phyloP scores from a whole-genome alignment of 2,797 vertebrate genomes.

The Otus scops region DNA sequence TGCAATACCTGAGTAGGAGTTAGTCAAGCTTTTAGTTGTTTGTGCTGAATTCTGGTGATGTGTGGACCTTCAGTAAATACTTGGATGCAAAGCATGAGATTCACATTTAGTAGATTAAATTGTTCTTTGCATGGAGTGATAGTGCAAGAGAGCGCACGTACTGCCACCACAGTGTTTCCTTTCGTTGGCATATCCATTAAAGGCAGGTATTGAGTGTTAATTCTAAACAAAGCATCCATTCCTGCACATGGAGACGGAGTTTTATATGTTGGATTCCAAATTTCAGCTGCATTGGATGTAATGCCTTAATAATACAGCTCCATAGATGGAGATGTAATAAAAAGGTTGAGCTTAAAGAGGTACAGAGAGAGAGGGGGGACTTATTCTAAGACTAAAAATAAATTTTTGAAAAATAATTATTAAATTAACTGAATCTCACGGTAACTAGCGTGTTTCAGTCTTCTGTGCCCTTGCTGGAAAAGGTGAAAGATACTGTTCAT shows the following conservation, averaged over 20 bases:
- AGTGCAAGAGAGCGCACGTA: rapidly evolving
- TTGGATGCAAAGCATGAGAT: background rate
- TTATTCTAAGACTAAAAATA: background rate
- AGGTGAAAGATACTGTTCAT: background rate
- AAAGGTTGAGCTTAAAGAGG: background rate
- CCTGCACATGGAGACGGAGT: background rate
- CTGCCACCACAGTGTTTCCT: background rate
- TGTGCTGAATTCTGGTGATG: background rate
- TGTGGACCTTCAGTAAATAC: background rate
- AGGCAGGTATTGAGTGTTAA: background rate
- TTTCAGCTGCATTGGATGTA: background rate
- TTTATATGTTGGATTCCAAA: background rate
- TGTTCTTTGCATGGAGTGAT: background rate
- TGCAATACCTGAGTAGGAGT: background rate
- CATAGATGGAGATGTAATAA: background rate
- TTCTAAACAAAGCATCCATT: background rate
- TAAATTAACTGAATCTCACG: background rate
- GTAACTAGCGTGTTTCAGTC: background rate
- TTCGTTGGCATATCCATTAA: background rate
- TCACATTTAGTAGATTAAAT: background rate
- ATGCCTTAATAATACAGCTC: no score
- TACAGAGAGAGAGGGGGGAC: background rate
- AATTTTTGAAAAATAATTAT: background rate
- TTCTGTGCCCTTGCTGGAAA: background rate
- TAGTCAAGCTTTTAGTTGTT: background rate